Conservation (phyloP, 2,888 invertebrate species). For the Conchocele bisecta region DNA sequence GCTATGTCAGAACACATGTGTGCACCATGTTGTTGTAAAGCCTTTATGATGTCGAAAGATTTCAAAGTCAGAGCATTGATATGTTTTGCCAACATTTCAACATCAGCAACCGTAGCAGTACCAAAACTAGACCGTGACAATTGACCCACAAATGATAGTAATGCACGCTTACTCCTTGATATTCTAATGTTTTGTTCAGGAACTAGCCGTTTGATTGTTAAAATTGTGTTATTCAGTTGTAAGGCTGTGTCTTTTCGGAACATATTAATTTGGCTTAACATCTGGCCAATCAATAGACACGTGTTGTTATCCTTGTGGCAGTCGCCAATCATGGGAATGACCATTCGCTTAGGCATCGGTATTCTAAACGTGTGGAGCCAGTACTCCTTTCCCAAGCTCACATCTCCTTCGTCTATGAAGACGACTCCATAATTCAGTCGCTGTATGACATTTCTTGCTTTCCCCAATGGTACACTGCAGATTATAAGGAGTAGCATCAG, state of each 20-base stretch:
- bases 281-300: neutral
- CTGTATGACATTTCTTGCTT: neutral
- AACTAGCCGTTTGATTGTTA: neutral
- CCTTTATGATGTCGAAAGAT: neutral
- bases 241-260: conserved; percentile 1
- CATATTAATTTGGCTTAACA: neutral
- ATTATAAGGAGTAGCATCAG: neutral
- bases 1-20: neutral
- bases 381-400: neutral
- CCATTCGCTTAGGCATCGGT: neutral
- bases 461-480: neutral
- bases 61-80: neutral
- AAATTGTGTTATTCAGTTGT: neutral
- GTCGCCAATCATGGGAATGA: neutral
- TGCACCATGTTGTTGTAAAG: neutral
- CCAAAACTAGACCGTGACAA: no score
- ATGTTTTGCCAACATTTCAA: neutral
- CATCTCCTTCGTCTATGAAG: neutral
- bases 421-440: neutral
- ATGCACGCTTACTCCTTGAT: neutral
- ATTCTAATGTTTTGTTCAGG: neutral
- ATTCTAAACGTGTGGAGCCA: conserved; percentile 4
- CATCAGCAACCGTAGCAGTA: neutral
- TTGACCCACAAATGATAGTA: neutral
- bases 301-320: conserved; percentile 3